Evolutionary conservation across 2,888 invertebrate genomes (phyloP), one percentile per base, ranked within the genome.

Genomic region (Leptothorax acervorum): DNA sequence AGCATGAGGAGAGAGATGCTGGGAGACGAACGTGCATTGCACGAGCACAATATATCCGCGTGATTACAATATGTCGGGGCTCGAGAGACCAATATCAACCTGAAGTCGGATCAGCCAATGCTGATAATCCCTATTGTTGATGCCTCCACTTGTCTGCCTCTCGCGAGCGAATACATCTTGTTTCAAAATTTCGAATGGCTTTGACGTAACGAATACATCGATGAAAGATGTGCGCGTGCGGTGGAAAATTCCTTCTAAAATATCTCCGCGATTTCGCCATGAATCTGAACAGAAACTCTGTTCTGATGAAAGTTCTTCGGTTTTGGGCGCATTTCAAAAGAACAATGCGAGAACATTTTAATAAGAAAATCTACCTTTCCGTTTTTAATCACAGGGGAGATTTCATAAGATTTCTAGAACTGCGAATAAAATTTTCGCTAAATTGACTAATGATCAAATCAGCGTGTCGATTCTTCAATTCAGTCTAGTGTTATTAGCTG

Each of bases 11-110:
- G 71, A 84, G 78, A 85, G 82, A 83, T 82, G 51, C 42, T 31
- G 48, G 70, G 88, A 86, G 86, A 86, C 83, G 89, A 90, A 82
- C 88, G 90, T 88, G 87, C 91, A 90, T 84, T 88, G 88, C 90
- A 75, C 90, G 86, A 84, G 90, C 87, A 93, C 92, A 93, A 93
- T 94, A 92, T 93, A 92, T 92, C 91, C 92, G 90, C 91, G 93
- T 92, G 94, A 94, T 94, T 93, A 93, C 92, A 93, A 93, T 92
- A 93, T 93, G 93, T 93, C 92, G 93, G 88, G 88, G 87, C 89
- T 92, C 87, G 91, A 93, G 92, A 92, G 92, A 90, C 92, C 93
- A 92, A 93, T 93, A 93, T 92, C 92, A 91, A 91, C 88, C 91
- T 88, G 90, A 89, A 90, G 90, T 92, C 90, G 91, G 90, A 91